These are phyloP conservation scores for Mergus octosetaceus DNA, from an alignment of 2,797 vertebrate genomes.

Conservation along the genomic window DNA sequence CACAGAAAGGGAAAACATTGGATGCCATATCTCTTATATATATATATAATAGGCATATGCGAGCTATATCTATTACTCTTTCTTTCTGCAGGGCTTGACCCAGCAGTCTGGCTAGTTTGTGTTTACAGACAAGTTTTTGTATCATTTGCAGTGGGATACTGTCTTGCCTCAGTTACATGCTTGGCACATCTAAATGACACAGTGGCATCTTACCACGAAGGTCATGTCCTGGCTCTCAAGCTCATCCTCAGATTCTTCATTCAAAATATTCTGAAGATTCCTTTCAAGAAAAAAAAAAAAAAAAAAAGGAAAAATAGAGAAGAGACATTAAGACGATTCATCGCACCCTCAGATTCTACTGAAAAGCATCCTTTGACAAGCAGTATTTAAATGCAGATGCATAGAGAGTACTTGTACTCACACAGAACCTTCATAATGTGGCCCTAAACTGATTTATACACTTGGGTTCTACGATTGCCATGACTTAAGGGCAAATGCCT, in stretches of 20 bases:
- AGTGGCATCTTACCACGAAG: constrained; percentile 74
- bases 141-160: background rate
- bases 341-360: background rate
- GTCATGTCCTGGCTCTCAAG: constrained; percentile 51
- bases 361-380: background rate
- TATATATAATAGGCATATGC: background rate
- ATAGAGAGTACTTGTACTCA: background rate
- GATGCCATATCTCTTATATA: background rate
- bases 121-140: background rate
- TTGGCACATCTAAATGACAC: background rate
- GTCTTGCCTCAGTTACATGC: background rate
- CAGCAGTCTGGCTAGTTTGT: background rate
- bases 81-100: background rate
- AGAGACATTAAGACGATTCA: background rate
- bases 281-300: constrained; percentile 29
- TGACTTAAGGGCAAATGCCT: background rate
- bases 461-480: background rate
- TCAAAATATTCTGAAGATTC: constrained; percentile 55
- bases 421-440: background rate
- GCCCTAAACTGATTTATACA: background rate
- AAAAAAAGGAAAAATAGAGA: background rate
- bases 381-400: background rate
- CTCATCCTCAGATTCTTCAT: constrained; percentile 53
- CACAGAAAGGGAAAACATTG: background rate
- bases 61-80: background rate